phyloP scores from a whole-genome alignment of 2,797 vertebrate genomes.

The Hypotaenidia okinawae region DNA sequence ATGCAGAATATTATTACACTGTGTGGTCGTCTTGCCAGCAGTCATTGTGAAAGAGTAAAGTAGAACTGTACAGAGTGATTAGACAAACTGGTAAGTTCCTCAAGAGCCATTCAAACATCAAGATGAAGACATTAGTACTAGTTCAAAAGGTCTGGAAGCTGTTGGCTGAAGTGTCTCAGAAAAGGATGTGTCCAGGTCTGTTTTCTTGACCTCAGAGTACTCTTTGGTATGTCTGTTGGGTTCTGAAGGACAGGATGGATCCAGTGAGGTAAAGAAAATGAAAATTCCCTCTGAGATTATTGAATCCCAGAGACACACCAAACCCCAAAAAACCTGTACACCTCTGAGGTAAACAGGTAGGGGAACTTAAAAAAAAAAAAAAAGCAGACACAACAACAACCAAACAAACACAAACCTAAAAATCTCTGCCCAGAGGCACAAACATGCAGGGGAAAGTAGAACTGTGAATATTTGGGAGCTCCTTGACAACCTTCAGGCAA shows the following conservation, averaged over 20 bases:
- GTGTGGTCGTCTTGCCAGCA: background rate
- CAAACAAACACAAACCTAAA: background rate
- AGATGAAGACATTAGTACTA: background rate
- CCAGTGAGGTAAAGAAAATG: background rate
- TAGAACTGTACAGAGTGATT: background rate
- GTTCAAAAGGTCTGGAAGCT: background rate
- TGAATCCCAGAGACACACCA: background rate
- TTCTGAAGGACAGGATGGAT: background rate
- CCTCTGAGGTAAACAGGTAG: background rate
- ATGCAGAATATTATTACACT: background rate
- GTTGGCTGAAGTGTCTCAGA: background rate
- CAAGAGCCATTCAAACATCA: background rate
- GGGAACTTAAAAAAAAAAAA: background rate
- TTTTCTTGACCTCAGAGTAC: background rate
- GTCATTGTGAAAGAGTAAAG: background rate
- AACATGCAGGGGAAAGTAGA: background rate
- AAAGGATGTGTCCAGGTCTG: background rate
- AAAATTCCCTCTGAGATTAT: background rate
- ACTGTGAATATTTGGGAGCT: background rate
- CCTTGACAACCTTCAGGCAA: background rate
- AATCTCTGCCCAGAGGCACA: background rate
- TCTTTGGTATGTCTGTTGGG: background rate
- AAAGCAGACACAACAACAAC: background rate
- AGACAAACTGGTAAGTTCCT: background rate
- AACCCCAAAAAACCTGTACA: background rate